Percentiles rank a stretch among this genome's conserved stretches.
These are phyloP conservation scores for Cygnus olor DNA, from an alignment of 2,797 vertebrate genomes.

Conservation along the genomic window DNA sequence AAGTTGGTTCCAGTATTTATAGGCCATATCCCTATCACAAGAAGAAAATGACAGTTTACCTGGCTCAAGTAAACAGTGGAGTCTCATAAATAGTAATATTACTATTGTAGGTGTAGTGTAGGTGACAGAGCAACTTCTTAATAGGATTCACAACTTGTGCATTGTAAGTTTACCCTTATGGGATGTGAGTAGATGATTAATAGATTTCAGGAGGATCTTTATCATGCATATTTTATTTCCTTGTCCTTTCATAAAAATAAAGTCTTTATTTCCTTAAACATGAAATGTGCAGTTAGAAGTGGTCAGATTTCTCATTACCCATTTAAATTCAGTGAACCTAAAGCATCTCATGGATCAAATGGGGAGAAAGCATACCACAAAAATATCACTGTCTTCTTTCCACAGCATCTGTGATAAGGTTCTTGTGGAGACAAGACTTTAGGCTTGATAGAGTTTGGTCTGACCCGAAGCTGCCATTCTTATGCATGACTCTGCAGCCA, in stretches of 20 bases:
- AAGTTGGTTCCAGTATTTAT: neutral
- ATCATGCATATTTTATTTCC: neutral
- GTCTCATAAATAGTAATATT: neutral
- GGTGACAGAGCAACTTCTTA: neutral
- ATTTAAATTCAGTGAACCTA: neutral
- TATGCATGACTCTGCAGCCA: neutral
- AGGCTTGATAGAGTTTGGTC: neutral
- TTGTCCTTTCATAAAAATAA: neutral
- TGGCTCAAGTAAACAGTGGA: neutral
- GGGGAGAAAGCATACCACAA: neutral
- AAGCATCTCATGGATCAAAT: neutral
- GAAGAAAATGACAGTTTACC: neutral
- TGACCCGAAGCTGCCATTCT: neutral
- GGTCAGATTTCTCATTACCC: neutral
- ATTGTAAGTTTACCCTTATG: neutral
- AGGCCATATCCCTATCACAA: neutral
- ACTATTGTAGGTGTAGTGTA: neutral
- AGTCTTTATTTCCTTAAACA: neutral
- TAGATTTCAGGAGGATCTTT: neutral
- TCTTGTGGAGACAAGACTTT: neutral
- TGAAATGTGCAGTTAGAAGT: neutral
- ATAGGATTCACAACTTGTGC: neutral
- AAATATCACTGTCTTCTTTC: neutral
- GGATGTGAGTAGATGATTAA: neutral
- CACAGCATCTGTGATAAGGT: neutral